A percentile compares a stretch with the other conserved stretches of the same genome.
These are phyloP conservation scores for Spisula subtruncata DNA, from an alignment of 2,888 invertebrate species.

Conservation along the genomic window DNA sequence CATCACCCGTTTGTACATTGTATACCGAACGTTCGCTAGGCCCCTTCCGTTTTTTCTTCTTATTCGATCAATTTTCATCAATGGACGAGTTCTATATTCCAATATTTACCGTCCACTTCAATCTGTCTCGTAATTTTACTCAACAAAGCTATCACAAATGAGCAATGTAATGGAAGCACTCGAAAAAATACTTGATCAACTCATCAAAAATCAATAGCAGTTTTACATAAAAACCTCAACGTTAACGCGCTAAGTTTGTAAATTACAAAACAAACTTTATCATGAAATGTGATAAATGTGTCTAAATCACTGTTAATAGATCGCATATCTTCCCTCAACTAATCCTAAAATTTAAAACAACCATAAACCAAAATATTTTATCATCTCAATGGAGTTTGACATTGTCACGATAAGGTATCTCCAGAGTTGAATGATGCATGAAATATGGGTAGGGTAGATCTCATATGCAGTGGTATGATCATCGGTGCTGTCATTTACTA, in stretches of 20 bases:
- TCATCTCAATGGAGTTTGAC: neutral
- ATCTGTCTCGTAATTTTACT: neutral
- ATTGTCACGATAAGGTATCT: neutral
- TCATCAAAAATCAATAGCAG: conserved; percentile 5
- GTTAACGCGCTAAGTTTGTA: neutral
- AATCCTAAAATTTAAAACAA: neutral
- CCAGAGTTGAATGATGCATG: too few species aligned
- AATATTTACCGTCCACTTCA: conserved; percentile 1
- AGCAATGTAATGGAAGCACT: neutral
- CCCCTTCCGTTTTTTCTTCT: neutral
- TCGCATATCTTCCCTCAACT: neutral
- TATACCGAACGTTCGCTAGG: neutral
- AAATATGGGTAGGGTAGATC: too few species aligned
- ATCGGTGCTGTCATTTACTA: too few species aligned
- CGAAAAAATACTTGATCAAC: neutral
- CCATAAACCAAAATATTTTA: neutral
- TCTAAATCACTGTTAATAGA: neutral
- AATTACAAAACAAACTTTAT: conserved; percentile 14
- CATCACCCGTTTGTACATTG: neutral
- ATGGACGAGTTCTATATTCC: neutral
- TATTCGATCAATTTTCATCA: neutral
- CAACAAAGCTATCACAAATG: conserved; percentile 13
- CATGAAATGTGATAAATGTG: conserved; percentile 13
- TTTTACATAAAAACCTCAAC: conserved; percentile 7
- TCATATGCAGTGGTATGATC: neutral